These are phyloP conservation scores for western clawed frog (Xenopus tropicalis) DNA, from an alignment of 2,113 vertebrate genomes.

Conservation along the genomic window UCB_Xtro_10.0 CM004450.2:128695501-128696000, in stretches of 20 bases:
- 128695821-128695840: not conserved
- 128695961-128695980: constrained; percentile 11
- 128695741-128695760: constrained; percentile 82
- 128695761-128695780: constrained; percentile 64
- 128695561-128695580: constrained; percentile 83
- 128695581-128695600: constrained; percentile 71
- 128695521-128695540: constrained; percentile 84
- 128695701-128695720: constrained; percentile 60
- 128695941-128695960: constrained; percentile 53
- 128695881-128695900: not conserved
- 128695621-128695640: constrained; percentile 69
- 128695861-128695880: not conserved
- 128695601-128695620: constrained; percentile 67
- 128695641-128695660: constrained; percentile 58
- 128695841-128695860: constrained; percentile 4
- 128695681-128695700: constrained; percentile 69
- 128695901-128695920: not conserved
- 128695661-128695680: constrained; percentile 70
- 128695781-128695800: constrained; percentile 47
- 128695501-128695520: constrained; percentile 87
- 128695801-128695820: constrained; percentile 50
- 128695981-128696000: constrained; percentile 29
- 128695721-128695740: constrained; percentile 77
- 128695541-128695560: constrained; percentile 83
- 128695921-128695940: constrained; percentile 6